phyloP scores from a whole-genome alignment of 2,113 vertebrate species.

The Brachionichthys hirsutus region DNA sequence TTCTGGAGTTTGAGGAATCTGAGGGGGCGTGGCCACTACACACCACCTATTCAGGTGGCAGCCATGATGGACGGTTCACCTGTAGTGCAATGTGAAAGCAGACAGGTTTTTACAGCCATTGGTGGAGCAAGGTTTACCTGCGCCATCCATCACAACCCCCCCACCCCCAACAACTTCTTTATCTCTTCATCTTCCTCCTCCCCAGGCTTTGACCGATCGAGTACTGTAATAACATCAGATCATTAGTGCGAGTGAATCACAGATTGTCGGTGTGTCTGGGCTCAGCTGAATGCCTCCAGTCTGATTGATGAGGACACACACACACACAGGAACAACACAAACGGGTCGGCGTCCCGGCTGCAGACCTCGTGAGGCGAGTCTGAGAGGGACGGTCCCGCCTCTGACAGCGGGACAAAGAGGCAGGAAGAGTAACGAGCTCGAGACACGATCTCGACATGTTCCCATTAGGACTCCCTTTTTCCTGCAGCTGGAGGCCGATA shows the following conservation, averaged over 20 bases:
- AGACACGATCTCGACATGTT: slow-evolving; percentile 69
- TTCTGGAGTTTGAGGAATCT: slow-evolving; percentile 32
- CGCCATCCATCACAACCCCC: slow-evolving; percentile 65
- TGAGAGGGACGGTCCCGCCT: slow-evolving; percentile 70
- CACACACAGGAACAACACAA: too few relatives aligned
- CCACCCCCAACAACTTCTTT: slow-evolving; percentile 10
- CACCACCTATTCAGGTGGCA: slow-evolving; percentile 57
- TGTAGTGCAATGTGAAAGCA: slow-evolving; percentile 16
- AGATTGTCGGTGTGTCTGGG: slow-evolving; percentile 30
- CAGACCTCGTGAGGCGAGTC: slow-evolving; percentile 69
- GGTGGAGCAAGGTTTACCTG: slow-evolving; percentile 65
- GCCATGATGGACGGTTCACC: slow-evolving; percentile 57
- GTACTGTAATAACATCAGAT: slow-evolving; percentile 48
- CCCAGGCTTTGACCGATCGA: slow-evolving; percentile 43
- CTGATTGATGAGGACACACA: slow-evolving; percentile 74
- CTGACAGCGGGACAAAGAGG: slow-evolving; percentile 71
- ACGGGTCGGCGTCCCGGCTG: slow-evolving; percentile 63
- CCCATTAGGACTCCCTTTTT: slow-evolving; percentile 56
- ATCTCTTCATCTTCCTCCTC: slow-evolving; percentile 39
- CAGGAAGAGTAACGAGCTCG: slow-evolving; percentile 71
- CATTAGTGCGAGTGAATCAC: slow-evolving; percentile 46
- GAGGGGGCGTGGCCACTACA: slow-evolving; percentile 40
- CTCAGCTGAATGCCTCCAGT: slow-evolving; percentile 70
- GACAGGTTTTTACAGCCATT: slow-evolving; percentile 59
- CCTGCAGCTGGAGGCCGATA: too few relatives aligned